Evolutionary conservation across 2,888 invertebrate species (phyloP).

Genomic region (Drosophila sordidula): DNA sequence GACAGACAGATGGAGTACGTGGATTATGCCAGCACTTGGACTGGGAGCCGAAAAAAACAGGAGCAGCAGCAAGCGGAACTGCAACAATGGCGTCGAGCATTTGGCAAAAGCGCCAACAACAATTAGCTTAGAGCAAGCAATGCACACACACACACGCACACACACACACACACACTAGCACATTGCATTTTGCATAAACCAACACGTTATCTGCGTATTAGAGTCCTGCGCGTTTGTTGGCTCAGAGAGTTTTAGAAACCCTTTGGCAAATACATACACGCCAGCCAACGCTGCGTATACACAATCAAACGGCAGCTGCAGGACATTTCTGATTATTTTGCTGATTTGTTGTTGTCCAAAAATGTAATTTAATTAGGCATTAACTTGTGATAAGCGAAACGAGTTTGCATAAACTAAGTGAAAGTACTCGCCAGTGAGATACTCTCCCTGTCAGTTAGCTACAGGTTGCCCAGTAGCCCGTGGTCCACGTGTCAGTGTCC

Average conservation of each 20-base stretch:
- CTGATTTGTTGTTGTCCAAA: slow-evolving; percentile 8
- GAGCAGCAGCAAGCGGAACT: slow-evolving; percentile 37
- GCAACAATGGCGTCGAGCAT: slow-evolving; percentile 56
- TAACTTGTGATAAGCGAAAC: slow-evolving; percentile 4
- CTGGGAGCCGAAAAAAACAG: slow-evolving; percentile 27
- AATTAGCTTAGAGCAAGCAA: slow-evolving; percentile 72
- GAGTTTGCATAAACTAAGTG: not conserved
- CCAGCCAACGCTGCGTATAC: slow-evolving; percentile 41
- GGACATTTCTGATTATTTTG: slow-evolving; percentile 7
- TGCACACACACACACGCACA: slow-evolving; percentile 28
- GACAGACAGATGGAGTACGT: slow-evolving; percentile 20
- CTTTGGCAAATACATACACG: slow-evolving; percentile 30
- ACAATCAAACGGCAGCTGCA: slow-evolving; percentile 17
- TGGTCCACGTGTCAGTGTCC: not conserved
- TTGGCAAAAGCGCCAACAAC: slow-evolving; percentile 61
- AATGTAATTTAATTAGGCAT: slow-evolving; percentile 11
- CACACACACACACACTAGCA: slow-evolving; percentile 8
- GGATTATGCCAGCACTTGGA: slow-evolving; percentile 33
- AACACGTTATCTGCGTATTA: slow-evolving; percentile 57
- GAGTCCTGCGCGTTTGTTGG: slow-evolving; percentile 31
- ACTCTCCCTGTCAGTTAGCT: not conserved
- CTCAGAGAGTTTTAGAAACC: slow-evolving; percentile 56
- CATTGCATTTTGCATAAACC: slow-evolving; percentile 60
- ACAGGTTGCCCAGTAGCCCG: not conserved
- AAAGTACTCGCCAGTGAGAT: not conserved